Conservation (phyloP, 2,888 invertebrate genomes). For the Augochlorella aurata region DNA sequence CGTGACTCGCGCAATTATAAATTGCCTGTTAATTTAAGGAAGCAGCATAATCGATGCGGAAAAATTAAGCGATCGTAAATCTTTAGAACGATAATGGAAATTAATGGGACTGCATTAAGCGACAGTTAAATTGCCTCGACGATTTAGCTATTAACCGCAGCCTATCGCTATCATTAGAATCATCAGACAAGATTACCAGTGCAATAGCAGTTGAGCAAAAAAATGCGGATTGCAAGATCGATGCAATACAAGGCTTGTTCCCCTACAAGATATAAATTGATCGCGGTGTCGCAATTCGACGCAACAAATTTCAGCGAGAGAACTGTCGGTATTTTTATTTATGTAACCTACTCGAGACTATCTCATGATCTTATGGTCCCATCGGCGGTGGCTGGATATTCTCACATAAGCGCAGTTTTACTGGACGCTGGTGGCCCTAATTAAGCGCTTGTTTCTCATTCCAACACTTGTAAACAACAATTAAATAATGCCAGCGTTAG, state of each 20-base stretch:
- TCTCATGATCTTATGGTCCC: conserved; percentile 7
- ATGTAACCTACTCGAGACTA: conserved; percentile 42
- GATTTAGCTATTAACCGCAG: conserved; percentile 31
- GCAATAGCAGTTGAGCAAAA: neutral
- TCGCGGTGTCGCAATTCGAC: conserved; percentile 16
- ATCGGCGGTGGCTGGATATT: neutral
- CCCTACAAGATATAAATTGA: neutral
- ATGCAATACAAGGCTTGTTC: neutral
- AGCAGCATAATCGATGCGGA: neutral
- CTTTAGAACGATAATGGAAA: conserved; percentile 1
- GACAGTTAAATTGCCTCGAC: neutral
- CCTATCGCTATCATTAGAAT: neutral
- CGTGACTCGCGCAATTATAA: no score
- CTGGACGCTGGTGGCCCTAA: neutral
- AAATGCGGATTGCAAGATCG: neutral
- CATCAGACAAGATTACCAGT: neutral
- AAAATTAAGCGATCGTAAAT: neutral
- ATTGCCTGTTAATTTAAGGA: neutral
- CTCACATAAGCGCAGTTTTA: no score
- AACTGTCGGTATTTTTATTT: conserved; percentile 27
- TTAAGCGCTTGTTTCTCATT: neutral
- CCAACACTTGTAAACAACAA: neutral
- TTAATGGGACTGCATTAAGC: neutral
- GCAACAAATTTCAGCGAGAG: conserved; percentile 16
- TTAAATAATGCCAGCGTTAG: neutral